Evolutionary conservation across 2,797 vertebrate species (phyloP), one percentile per base, ranked within the genome.

Genomic region (Nasua narica): DNA sequence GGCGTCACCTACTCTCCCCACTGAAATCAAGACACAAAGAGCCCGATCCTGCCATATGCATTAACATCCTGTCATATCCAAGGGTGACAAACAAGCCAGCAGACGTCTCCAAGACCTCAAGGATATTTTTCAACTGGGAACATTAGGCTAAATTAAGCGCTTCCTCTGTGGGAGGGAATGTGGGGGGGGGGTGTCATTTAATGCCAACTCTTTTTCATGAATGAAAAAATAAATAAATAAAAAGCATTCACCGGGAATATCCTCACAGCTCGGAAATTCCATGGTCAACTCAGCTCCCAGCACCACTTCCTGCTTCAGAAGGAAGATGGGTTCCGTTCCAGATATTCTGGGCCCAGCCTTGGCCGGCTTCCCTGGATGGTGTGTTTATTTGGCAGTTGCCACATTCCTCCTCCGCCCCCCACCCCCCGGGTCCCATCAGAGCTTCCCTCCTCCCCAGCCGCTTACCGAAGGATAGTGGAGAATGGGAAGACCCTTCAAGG

Each of bases 161-260:
- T 98, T 98, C 97, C 98, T 98, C 96, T 94, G 96, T 77, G 92
- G 98, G 97, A 96, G 91, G 92, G 97, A 96, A 97, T 96, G 91
- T 78, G 7, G 23, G 25, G 10, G 3, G 3, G 32, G 27, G 87
- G 40, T 25, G 62, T 85, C 92, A 83, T 48, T 95, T 93, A 90
- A 96, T 81, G 95, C 90, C 92, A 94, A 70, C 56, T 95, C 82
- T 76, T 84, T 96, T 96, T 96, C 86, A 95, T 98, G 96, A 98
- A 97, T 97, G 97, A 97, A 97, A 92, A 97, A 97, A 97, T 95
- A 97, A 98, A 98, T 97, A 97, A 97, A 97, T 94, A 96, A 96
- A 96, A 95, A 65, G 82, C 79, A 29, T 86, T 96, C 87, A 84
- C 92, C 97, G 84, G 43, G 88, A 95, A 97, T 94, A 95, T 96